A percentile compares a stretch with the other conserved stretches of the same genome.
phyloP scores from a whole-genome alignment of 2,888 invertebrate species.

The Metalampra italica region DNA sequence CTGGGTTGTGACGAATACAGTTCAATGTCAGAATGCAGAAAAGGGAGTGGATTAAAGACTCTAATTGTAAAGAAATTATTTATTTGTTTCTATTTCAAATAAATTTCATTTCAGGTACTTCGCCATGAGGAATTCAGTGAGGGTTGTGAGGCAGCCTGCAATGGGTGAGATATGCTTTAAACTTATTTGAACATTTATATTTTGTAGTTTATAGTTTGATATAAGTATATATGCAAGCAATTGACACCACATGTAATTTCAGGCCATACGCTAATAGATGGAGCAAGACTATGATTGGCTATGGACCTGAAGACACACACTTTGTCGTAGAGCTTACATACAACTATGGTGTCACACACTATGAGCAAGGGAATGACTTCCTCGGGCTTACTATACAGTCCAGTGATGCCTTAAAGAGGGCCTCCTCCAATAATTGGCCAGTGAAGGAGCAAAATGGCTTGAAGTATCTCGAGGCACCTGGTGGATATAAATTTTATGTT shows the following conservation, averaged over 20 bases:
- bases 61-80: too few relatives aligned
- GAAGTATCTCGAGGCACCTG: constrained; percentile 88
- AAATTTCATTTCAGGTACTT: too few relatives aligned
- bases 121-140: constrained; percentile 98
- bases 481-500: constrained; percentile 93
- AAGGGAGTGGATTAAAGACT: too few relatives aligned
- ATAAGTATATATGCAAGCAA: too few relatives aligned
- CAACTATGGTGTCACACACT: constrained; percentile 94
- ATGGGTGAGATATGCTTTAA: constrained; percentile 83
- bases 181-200: too few relatives aligned
- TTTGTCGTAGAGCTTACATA: constrained; percentile 98
- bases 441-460: constrained; percentile 79
- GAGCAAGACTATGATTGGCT: constrained; percentile 99
- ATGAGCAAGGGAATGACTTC: constrained; percentile 95
- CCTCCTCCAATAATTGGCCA: constrained; percentile 85
- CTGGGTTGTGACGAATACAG: neutral
- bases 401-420: constrained; percentile 85
- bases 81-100: too few relatives aligned
- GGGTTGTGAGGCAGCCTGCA: constrained; percentile 98
- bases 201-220: too few relatives aligned
- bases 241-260: constrained; percentile 6
- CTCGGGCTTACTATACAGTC: constrained; percentile 91
- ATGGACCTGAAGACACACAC: constrained; percentile 95
- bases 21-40: too few relatives aligned
- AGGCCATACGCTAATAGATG: constrained; percentile 98